Percentiles rank a stretch among this genome's conserved stretches.
Evolutionary conservation across 2,888 invertebrate species (phyloP).

Genomic region (Choristoneura rosaceana): DNA sequence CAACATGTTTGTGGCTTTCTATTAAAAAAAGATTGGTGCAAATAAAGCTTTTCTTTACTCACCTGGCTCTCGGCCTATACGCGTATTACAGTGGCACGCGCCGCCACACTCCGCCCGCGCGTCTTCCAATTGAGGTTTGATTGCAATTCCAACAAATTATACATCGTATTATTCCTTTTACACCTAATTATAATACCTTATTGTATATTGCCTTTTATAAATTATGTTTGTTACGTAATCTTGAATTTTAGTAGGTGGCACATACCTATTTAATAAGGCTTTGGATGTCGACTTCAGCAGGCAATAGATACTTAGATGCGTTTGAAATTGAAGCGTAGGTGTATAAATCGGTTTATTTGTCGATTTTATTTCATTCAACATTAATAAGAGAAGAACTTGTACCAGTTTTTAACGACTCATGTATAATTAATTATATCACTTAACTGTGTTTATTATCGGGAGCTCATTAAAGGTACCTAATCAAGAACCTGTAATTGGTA

Average conservation of each 20-base stretch:
- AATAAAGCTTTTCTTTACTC: neutral
- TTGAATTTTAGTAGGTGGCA: constrained; percentile 29
- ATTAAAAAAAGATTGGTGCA: too few species aligned
- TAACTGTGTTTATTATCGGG: too few species aligned
- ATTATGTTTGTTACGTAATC: constrained; percentile 30
- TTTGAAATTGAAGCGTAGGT: constrained; percentile 10
- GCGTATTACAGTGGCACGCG: constrained; percentile 67
- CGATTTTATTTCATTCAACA: neutral
- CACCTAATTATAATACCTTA: constrained; percentile 1
- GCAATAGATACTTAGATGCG: neutral
- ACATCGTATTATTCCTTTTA: constrained; percentile 42
- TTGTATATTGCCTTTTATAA: constrained; percentile 17
- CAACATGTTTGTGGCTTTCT: too few species aligned
- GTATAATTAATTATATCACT: too few species aligned
- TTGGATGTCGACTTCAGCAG: neutral
- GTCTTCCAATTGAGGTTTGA: constrained; percentile 57
- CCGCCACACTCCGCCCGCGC: constrained; percentile 54
- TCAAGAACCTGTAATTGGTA: too few species aligned
- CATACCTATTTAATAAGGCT: constrained; percentile 14
- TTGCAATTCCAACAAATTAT: constrained; percentile 54
- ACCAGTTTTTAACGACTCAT: too few species aligned
- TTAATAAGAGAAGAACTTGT: too few species aligned
- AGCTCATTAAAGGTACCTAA: too few species aligned
- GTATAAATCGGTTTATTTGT: neutral
- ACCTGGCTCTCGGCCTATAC: constrained; percentile 56